phyloP scores from a whole-genome alignment of 2,888 invertebrate species.

The Agonopterix arenella region DNA sequence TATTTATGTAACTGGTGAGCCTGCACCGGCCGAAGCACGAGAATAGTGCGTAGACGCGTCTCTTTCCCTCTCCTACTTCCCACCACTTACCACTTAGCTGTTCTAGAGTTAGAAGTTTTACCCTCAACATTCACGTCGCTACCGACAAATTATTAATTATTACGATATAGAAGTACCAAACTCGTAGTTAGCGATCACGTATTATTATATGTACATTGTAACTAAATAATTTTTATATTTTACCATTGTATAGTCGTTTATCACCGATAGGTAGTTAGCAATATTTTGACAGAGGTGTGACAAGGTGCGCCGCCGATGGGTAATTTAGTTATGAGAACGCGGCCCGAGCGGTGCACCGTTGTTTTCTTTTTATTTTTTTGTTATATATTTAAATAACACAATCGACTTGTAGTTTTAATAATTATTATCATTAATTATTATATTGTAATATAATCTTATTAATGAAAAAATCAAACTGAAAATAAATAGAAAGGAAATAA shows the following conservation, averaged over 20 bases:
- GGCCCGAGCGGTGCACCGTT: conserved; percentile 60
- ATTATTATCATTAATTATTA: conserved; percentile 75
- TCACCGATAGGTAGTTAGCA: conserved; percentile 64
- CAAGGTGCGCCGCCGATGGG: conserved; percentile 35
- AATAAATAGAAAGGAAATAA: conserved; percentile 68
- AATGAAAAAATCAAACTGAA: conserved; percentile 76
- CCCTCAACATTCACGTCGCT: conserved; percentile 36
- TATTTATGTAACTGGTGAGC: background rate
- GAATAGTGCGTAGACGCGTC: conserved; percentile 45
- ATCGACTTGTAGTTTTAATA: conserved; percentile 75
- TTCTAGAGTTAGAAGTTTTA: conserved; percentile 55
- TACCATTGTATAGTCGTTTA: conserved; percentile 75
- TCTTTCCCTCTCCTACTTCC: conserved; percentile 44
- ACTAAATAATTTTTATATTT: conserved; percentile 71
- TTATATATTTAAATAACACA: conserved; percentile 76
- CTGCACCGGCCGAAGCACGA: conserved; percentile 17
- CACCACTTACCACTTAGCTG: conserved; percentile 61
- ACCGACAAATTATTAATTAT: conserved; percentile 50
- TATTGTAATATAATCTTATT: conserved; percentile 78
- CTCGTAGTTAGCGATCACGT: conserved; percentile 72
- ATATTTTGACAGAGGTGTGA: conserved; percentile 49
- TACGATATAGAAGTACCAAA: conserved; percentile 72
- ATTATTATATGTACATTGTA: conserved; percentile 69
- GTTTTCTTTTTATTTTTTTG: conserved; percentile 66
- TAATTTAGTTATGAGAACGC: conserved; percentile 42